A percentile compares a stretch with the other conserved stretches of the same genome.
These are phyloP conservation scores for Limonius californicus DNA, from an alignment of 1,140 invertebrate genomes.

Conservation along the genomic window DNA sequence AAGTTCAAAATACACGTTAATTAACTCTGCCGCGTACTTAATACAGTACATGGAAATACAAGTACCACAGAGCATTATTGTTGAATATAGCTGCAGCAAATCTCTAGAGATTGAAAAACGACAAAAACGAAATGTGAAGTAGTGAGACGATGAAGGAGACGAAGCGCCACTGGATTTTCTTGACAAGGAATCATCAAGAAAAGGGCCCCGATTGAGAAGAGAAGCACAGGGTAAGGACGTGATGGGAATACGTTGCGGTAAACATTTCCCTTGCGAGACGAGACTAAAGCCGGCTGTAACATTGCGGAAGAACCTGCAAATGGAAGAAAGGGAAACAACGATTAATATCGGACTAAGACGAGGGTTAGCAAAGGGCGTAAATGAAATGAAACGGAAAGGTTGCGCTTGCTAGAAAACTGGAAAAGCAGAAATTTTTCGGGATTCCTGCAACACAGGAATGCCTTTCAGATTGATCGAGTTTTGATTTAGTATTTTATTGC, in stretches of 20 bases:
- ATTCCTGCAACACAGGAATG: neutral
- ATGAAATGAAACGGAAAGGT: constrained; percentile 26
- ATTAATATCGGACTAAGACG: constrained; percentile 29
- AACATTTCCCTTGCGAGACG: constrained; percentile 28
- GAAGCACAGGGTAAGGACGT: constrained; percentile 18
- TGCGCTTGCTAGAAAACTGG: constrained; percentile 4
- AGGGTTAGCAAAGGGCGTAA: constrained; percentile 25
- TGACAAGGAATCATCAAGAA: constrained; percentile 14
- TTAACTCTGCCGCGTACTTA: no score
- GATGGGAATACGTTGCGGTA: constrained; percentile 27
- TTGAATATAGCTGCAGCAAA: neutral
- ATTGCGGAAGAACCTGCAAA: constrained; percentile 29
- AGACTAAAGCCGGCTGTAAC: constrained; percentile 26
- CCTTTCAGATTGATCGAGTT: neutral
- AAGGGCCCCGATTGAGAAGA: constrained; percentile 11
- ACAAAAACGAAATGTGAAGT: neutral
- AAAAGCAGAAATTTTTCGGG: neutral
- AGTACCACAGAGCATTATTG: neutral
- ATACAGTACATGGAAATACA: no score
- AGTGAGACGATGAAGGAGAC: constrained; percentile 5
- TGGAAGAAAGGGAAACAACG: constrained; percentile 30
- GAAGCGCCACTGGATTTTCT: constrained; percentile 6
- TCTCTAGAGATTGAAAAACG: neutral
- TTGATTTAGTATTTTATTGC: neutral
- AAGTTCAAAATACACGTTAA: no score